Conservation (phyloP, 2,888 invertebrate genomes). For the Lycocerus yunnanus region DNA sequence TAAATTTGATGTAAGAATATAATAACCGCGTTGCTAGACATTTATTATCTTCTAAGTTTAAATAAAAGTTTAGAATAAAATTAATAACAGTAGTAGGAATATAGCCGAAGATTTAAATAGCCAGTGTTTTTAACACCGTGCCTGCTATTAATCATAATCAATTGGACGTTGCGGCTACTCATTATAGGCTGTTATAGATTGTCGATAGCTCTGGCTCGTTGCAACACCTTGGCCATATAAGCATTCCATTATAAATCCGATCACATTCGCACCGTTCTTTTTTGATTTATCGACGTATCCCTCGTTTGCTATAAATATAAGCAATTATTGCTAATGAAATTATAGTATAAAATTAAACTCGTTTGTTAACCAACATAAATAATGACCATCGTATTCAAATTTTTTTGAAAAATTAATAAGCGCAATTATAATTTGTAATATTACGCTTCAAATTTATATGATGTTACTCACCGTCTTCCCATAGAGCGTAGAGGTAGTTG, state of each 20-base stretch:
- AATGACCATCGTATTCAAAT: background rate
- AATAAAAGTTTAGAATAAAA: conserved; percentile 4
- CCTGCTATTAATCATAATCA: conserved; percentile 55
- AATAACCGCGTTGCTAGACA: background rate
- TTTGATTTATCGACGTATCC: conserved; percentile 35
- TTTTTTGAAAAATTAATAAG: background rate
- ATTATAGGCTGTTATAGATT: conserved; percentile 56
- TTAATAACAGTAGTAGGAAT: conserved; percentile 30
- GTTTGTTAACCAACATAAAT: background rate
- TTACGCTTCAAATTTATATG: background rate
- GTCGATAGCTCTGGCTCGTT: conserved; percentile 45
- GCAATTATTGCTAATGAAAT: conserved; percentile 20
- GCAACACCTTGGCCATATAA: conserved; percentile 36
- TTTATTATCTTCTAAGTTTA: background rate
- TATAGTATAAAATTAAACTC: conserved; percentile 13
- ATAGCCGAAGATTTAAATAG: conserved; percentile 35
- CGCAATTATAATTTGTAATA: background rate
- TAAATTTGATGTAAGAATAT: background rate
- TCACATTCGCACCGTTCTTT: conserved; percentile 33
- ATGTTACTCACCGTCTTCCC: background rate
- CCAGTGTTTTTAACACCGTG: conserved; percentile 40
- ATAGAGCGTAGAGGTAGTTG: background rate
- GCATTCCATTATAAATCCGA: conserved; percentile 35
- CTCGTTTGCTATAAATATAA: conserved; percentile 19
- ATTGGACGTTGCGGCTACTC: conserved; percentile 54